Evolutionary conservation across 2,113 vertebrate genomes (phyloP).

Genomic region (Megalops atlanticus): DNA sequence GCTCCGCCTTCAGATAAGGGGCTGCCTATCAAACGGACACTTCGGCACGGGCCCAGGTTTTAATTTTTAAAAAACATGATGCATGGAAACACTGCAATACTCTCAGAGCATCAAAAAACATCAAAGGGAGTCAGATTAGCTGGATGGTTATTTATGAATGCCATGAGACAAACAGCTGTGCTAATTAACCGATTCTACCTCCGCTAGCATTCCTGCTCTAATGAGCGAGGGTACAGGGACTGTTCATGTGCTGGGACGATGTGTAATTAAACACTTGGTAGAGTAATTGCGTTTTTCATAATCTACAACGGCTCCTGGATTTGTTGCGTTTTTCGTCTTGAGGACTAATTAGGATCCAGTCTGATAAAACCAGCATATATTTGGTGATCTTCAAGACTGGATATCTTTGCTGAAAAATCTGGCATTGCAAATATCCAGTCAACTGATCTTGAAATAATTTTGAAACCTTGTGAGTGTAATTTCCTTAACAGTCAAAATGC

Average conservation of each 20-base stretch:
- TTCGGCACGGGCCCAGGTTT: not conserved
- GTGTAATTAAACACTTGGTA: not conserved
- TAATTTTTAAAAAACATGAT: not conserved
- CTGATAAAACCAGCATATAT: not conserved
- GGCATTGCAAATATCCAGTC: too few relatives aligned
- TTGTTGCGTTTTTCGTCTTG: not conserved
- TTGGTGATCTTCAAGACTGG: too few relatives aligned
- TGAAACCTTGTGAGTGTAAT: too few relatives aligned
- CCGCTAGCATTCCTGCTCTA: not conserved
- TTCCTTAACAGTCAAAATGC: too few relatives aligned
- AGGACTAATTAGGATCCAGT: not conserved
- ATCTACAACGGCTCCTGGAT: not conserved
- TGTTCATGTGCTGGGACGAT: not conserved
- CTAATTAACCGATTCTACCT: not conserved
- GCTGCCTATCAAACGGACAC: not conserved
- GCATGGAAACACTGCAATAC: not conserved
- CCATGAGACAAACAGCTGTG: constrained; percentile 11
- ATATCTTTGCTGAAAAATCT: too few relatives aligned
- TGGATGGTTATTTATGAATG: not conserved
- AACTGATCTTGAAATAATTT: too few relatives aligned
- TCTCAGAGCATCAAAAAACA: not conserved
- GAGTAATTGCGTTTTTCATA: not conserved
- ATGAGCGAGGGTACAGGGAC: constrained; percentile 15
- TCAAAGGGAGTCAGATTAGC: not conserved
- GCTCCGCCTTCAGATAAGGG: not conserved